Percentiles rank a stretch among this genome's conserved stretches.
Evolutionary conservation across 2,113 vertebrate species (phyloP).

Genomic region (Seriola quinqueradiata): DNA sequence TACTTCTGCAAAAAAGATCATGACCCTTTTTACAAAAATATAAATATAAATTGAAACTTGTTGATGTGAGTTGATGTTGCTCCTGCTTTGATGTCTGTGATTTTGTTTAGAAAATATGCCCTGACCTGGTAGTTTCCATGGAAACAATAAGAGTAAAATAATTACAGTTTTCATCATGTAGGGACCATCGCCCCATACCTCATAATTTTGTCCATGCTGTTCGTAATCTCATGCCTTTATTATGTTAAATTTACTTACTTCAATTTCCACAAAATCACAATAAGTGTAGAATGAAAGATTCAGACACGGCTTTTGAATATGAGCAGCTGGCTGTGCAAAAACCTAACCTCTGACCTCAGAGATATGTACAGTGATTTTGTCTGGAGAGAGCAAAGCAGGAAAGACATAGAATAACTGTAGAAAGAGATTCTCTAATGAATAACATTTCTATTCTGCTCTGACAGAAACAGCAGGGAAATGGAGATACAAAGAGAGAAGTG

Average conservation of each 20-base stretch:
- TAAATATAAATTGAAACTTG: not conserved
- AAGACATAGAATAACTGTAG: slow-evolving; percentile 45
- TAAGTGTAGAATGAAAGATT: slow-evolving; percentile 14
- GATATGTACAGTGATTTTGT: slow-evolving; percentile 39
- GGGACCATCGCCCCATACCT: not conserved
- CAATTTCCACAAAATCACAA: not conserved
- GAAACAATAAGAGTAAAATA: slow-evolving; percentile 24
- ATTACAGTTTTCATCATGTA: not conserved
- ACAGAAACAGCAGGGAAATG: slow-evolving; percentile 65
- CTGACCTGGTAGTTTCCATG: slow-evolving; percentile 18
- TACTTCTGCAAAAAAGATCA: not conserved
- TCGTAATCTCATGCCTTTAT: not conserved
- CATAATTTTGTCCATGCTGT: not conserved
- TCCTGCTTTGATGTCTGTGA: not conserved
- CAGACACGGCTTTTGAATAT: slow-evolving; percentile 19
- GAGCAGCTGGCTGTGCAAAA: slow-evolving; percentile 2
- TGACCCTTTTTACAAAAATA: not conserved
- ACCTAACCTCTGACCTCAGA: slow-evolving; percentile 54
- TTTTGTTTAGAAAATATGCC: not conserved
- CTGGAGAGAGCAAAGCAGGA: slow-evolving; percentile 39
- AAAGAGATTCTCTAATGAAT: slow-evolving; percentile 62
- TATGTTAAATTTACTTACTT: not conserved
- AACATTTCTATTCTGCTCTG: slow-evolving; percentile 67
- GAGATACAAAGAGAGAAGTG: slow-evolving; percentile 64
- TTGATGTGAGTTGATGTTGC: not conserved